Conservation (phyloP, 2,888 invertebrate genomes). For the Clivina fossor region DNA sequence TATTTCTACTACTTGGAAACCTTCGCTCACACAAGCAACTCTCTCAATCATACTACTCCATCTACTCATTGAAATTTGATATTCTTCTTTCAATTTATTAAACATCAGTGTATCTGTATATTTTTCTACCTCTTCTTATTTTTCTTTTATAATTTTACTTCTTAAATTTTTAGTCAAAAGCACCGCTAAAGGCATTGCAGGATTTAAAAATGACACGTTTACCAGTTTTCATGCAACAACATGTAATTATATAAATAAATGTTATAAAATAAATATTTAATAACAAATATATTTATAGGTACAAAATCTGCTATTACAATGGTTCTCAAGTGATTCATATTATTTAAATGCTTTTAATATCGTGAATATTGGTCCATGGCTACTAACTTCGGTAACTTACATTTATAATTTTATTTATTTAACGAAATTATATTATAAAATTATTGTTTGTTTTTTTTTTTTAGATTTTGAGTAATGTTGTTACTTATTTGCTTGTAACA, state of each 20-base stretch:
- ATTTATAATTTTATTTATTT: not conserved
- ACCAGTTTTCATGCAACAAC: conserved; percentile 13
- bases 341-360: conserved; percentile 18
- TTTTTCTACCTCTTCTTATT: too few species aligned
- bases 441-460: too few species aligned
- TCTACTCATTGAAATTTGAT: too few species aligned
- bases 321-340: conserved; percentile 8
- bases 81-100: too few species aligned
- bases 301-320: conserved; percentile 14
- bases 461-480: conserved; percentile 18
- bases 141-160: too few species aligned
- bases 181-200: conserved; percentile 17
- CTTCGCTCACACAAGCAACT: too few species aligned
- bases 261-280: not conserved
- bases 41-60: too few species aligned
- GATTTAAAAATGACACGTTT: conserved; percentile 3
- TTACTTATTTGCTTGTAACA: conserved; percentile 16
- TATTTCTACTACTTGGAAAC: too few species aligned
- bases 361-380: conserved; percentile 15
- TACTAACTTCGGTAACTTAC: conserved; percentile 19
- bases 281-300: conserved; percentile 6
- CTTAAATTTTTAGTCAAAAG: conserved; percentile 15
- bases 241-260: conserved; percentile 2
- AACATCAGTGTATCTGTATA: too few species aligned
- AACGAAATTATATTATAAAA: not conserved